Percentiles rank a stretch among this genome's conserved stretches.
Evolutionary conservation across 2,797 vertebrate species (phyloP).

Genomic region (Cossypha niveicapilla): DNA sequence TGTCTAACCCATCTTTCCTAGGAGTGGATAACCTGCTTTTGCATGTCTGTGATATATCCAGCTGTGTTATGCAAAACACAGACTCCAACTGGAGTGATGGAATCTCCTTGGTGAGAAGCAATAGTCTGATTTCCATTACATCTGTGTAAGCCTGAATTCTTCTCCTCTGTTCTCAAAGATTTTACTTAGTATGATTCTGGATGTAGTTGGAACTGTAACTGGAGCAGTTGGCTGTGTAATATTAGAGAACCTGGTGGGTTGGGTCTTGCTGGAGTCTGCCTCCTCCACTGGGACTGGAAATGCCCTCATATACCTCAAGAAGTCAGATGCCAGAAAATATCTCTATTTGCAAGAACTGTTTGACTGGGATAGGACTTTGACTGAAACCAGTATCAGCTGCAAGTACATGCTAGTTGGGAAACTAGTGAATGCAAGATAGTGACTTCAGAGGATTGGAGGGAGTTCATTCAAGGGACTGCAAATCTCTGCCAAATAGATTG

Average conservation of each 20-base stretch:
- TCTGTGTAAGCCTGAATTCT: not conserved
- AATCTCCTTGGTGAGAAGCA: not conserved
- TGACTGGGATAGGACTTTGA: not conserved
- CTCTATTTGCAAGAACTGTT: not conserved
- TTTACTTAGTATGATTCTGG: not conserved
- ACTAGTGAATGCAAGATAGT: not conserved
- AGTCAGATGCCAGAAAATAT: not conserved
- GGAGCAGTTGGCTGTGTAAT: not conserved
- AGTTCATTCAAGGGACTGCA: not conserved
- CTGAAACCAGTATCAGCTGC: not conserved
- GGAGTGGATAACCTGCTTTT: not conserved
- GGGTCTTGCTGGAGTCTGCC: not conserved
- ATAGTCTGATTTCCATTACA: not conserved
- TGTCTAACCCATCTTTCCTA: not conserved
- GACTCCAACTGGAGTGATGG: not conserved
- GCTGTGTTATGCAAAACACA: not conserved
- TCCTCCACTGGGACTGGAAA: not conserved
- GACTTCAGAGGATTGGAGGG: not conserved
- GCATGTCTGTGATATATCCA: not conserved
- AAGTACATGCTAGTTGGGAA: not conserved
- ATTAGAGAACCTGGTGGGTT: not conserved
- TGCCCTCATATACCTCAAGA: not conserved
- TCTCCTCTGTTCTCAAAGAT: not conserved
- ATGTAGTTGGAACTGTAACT: not conserved
- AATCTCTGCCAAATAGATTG: not conserved